Percentiles rank a stretch among this genome's conserved stretches.
Evolutionary conservation across 2,888 invertebrate genomes (phyloP).

Genomic region (Neoitamus cyanurus): DNA sequence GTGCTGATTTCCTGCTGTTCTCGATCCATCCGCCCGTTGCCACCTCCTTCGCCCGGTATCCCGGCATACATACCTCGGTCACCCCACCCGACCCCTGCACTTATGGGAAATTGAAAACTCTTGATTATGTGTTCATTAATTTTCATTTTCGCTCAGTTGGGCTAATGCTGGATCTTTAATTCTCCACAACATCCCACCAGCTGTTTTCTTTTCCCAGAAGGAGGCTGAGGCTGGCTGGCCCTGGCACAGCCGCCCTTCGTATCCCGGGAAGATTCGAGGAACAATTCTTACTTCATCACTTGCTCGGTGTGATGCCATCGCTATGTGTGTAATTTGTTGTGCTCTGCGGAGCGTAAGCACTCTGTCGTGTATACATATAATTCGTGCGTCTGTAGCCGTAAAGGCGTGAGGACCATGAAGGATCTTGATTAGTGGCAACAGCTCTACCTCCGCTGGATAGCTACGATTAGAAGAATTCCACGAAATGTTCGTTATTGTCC

Average conservation of each 20-base stretch:
- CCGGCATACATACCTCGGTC: neutral
- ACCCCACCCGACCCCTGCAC: neutral
- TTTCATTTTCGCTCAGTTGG: slow-evolving; percentile 44
- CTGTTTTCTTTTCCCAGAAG: slow-evolving; percentile 22
- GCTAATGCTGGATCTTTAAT: slow-evolving; percentile 37
- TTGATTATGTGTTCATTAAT: slow-evolving; percentile 45
- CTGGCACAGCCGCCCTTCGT: neutral
- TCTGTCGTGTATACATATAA: slow-evolving; percentile 8
- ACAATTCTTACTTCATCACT: slow-evolving; percentile 39
- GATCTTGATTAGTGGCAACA: slow-evolving; percentile 40
- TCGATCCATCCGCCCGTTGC: neutral
- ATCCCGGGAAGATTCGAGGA: slow-evolving; percentile 15
- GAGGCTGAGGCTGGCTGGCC: neutral
- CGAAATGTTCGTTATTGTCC: slow-evolving; percentile 20
- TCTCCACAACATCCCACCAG: slow-evolving; percentile 28
- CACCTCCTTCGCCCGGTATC: neutral
- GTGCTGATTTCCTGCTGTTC: slow-evolving; percentile 4
- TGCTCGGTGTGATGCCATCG: slow-evolving; percentile 19
- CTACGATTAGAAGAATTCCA: slow-evolving; percentile 22
- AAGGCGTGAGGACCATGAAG: slow-evolving; percentile 7
- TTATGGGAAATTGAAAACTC: slow-evolving; percentile 45
- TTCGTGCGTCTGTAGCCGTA: slow-evolving; percentile 4
- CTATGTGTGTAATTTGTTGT: slow-evolving; percentile 30
- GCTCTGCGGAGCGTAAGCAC: slow-evolving; percentile 33
- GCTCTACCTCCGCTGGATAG: neutral